Percentiles rank a stretch among this genome's conserved stretches.
Conservation (phyloP, 2,113 vertebrate species). For the Podarcis raffonei region DNA sequence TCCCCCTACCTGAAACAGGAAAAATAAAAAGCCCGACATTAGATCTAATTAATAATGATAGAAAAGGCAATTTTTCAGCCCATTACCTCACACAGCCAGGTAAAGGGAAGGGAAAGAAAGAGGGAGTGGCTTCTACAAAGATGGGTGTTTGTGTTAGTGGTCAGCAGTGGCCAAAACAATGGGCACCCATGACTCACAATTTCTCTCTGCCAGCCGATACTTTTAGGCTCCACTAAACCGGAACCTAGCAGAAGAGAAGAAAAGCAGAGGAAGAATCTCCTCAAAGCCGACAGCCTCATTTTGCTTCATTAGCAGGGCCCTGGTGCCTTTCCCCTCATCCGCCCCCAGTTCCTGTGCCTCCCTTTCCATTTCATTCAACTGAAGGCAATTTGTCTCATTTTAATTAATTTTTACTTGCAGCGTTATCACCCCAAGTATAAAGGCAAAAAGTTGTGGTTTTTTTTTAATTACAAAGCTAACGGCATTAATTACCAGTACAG, state of each 20-base stretch:
- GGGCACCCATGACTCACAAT: slow-evolving; percentile 32
- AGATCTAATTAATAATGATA: slow-evolving; percentile 80
- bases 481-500: slow-evolving; percentile 84
- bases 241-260: slow-evolving; percentile 60
- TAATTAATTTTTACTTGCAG: slow-evolving; percentile 88
- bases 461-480: slow-evolving; percentile 87
- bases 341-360: slow-evolving; percentile 61
- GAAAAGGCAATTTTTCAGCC: slow-evolving; percentile 77
- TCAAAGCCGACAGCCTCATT: slow-evolving; percentile 68
- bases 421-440: slow-evolving; percentile 81
- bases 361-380: slow-evolving; percentile 79
- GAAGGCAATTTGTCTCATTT: slow-evolving; percentile 85
- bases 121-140: slow-evolving; percentile 67
- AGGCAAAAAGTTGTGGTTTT: slow-evolving; percentile 73
- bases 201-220: slow-evolving; percentile 46
- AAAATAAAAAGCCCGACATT: slow-evolving; percentile 51
- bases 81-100: slow-evolving; percentile 68
- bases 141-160: slow-evolving; percentile 59
- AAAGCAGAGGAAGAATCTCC: slow-evolving; percentile 63
- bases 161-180: slow-evolving; percentile 39
- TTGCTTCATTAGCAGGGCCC: slow-evolving; percentile 76
- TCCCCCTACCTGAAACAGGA: slow-evolving; percentile 40
- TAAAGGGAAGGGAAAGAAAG: slow-evolving; percentile 57
- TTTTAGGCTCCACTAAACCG: slow-evolving; percentile 71
- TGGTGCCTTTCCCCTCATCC: slow-evolving; percentile 47